Evolutionary conservation across 2,113 vertebrate species (phyloP).

Genomic region (Gasterosteus aculeatus): DNA sequence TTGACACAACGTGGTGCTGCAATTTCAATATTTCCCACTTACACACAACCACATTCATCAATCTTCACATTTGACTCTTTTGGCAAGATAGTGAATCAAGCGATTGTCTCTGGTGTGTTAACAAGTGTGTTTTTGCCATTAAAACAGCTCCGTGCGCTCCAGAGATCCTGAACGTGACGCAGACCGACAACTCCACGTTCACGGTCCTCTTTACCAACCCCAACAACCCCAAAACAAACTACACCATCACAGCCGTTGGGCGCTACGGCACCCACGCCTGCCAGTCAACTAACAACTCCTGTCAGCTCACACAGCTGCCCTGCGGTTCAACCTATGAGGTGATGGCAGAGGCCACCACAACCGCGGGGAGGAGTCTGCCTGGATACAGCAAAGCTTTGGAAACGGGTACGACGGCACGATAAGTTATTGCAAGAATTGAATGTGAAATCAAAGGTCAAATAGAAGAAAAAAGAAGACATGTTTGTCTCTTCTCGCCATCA

Average conservation of each 20-base stretch:
- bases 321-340: conserved; percentile 87
- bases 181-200: conserved; percentile 74
- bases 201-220: conserved; percentile 81
- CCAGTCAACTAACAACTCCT: conserved; percentile 76
- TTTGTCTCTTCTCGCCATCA: neutral
- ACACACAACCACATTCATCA: neutral
- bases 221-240: conserved; percentile 80
- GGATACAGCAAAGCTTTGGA: conserved; percentile 88
- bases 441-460: neutral
- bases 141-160: conserved; percentile 89
- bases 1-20: neutral
- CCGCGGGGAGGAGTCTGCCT: conserved; percentile 85
- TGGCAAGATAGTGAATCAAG: neutral
- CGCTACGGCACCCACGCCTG: conserved; percentile 69
- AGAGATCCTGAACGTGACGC: conserved; percentile 86
- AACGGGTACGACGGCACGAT: conserved; percentile 79
- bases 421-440: neutral
- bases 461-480: neutral
- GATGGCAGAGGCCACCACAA: conserved; percentile 81
- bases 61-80: neutral
- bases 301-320: conserved; percentile 82
- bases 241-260: conserved; percentile 79
- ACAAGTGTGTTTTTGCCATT: neutral
- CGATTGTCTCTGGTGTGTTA: neutral
- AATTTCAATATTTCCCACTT: neutral